A percentile compares a stretch with the other conserved stretches of the same genome.
phyloP scores from a whole-genome alignment of 2,888 invertebrate species.

The Netelia virgata region DNA sequence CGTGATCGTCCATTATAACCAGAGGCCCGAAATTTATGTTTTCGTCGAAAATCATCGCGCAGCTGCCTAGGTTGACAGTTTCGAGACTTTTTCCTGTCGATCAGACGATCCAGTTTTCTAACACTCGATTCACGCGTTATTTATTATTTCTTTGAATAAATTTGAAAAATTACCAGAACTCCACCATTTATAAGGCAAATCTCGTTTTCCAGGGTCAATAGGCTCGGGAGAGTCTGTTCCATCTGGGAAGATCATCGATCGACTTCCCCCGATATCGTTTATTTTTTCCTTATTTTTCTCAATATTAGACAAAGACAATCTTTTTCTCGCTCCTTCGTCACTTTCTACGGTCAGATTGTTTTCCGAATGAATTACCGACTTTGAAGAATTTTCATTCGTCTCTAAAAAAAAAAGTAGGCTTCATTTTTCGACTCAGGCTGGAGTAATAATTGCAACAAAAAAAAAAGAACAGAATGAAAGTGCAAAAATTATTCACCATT shows the following conservation, averaged over 20 bases:
- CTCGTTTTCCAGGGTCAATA: conserved; percentile 1
- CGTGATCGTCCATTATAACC: conserved; percentile 46
- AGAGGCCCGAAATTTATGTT: conserved; percentile 56
- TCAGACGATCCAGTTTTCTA: conserved; percentile 16
- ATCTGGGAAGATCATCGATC: conserved; percentile 35
- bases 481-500: conserved; percentile 51
- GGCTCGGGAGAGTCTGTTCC: neutral
- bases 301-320: neutral
- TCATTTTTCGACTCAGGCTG: neutral
- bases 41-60: conserved; percentile 87
- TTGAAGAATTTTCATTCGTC: conserved; percentile 11
- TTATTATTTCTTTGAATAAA: neutral
- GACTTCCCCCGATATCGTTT: conserved; percentile 15
- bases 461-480: conserved; percentile 2
- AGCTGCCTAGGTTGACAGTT: conserved; percentile 87
- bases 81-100: conserved; percentile 82
- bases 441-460: neutral
- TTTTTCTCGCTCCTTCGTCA: neutral
- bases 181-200: conserved; percentile 65
- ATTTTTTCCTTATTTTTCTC: conserved; percentile 17
- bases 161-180: conserved; percentile 63
- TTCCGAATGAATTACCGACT: neutral
- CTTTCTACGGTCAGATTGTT: conserved; percentile 16
- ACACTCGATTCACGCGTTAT: neutral
- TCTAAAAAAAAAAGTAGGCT: conserved; percentile 44